Percentiles rank a stretch among this genome's conserved stretches.
These are phyloP conservation scores for Scaptomyza hsui DNA, from an alignment of 1,140 invertebrate genomes.

Conservation along the genomic window DNA sequence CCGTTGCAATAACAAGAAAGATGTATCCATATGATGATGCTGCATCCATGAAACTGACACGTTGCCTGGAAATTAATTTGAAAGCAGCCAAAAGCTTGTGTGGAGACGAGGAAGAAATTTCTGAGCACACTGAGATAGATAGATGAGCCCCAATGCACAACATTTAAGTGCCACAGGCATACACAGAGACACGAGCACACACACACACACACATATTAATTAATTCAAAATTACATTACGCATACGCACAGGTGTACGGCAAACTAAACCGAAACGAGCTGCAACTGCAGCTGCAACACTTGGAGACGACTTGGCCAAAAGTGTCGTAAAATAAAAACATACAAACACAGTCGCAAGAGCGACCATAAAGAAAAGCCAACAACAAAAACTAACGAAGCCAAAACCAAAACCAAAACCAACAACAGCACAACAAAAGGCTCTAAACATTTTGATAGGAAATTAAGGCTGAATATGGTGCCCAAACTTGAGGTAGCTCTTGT, in stretches of 20 bases:
- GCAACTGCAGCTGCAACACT: slow-evolving; percentile 33
- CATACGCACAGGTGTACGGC: slow-evolving; percentile 75
- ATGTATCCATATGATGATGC: slow-evolving; percentile 9
- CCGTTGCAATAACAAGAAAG: slow-evolving; percentile 34
- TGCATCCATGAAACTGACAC: slow-evolving; percentile 59
- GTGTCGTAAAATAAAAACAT: slow-evolving; percentile 77
- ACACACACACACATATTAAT: slow-evolving; percentile 64
- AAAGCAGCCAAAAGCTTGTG: slow-evolving; percentile 51
- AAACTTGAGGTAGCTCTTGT: slow-evolving; percentile 42
- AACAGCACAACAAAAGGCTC: neutral
- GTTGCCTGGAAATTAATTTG: slow-evolving; percentile 76
- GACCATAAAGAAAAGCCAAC: slow-evolving; percentile 56
- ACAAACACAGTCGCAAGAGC: slow-evolving; percentile 24
- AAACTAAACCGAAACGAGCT: slow-evolving; percentile 34
- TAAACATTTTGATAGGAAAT: slow-evolving; percentile 57
- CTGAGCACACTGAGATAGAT: slow-evolving; percentile 27
- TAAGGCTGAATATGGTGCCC: slow-evolving; percentile 40
- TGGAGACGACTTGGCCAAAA: slow-evolving; percentile 44
- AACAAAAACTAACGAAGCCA: slow-evolving; percentile 17
- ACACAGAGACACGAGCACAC: slow-evolving; percentile 20
- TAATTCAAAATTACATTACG: slow-evolving; percentile 80
- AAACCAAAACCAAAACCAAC: slow-evolving; percentile 10
- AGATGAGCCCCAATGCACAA: slow-evolving; percentile 39
- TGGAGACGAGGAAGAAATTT: neutral
- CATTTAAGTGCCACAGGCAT: slow-evolving; percentile 38